Evolutionary conservation across 1,140 invertebrate genomes (phyloP).

Genomic region (Microvelia longipes): DNA sequence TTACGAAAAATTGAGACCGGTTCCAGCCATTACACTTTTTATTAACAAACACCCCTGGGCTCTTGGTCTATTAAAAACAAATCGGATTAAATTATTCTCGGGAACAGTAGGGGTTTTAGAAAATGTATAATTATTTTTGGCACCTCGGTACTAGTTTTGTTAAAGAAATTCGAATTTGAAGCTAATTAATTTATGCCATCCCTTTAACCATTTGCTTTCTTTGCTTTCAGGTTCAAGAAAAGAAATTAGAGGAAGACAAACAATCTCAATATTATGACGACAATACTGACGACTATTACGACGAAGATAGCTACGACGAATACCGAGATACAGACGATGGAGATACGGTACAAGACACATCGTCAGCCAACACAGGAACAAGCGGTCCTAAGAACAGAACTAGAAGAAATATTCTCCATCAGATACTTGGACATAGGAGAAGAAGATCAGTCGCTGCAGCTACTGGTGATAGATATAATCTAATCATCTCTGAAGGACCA

Average conservation of each 20-base stretch:
- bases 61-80: no score
- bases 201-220: no score
- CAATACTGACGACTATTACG: constrained; percentile 1
- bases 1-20: no score
- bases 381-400: neutral
- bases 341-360: neutral
- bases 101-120: no score
- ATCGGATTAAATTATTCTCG: no score
- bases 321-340: constrained; percentile 3
- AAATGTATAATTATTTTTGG: no score
- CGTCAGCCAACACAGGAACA: constrained; percentile 1
- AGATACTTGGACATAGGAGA: neutral
- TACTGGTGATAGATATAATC: neutral
- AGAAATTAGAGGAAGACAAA: neutral
- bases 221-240: neutral
- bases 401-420: neutral
- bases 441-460: neutral
- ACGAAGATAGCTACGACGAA: constrained; percentile 7
- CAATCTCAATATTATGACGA: neutral
- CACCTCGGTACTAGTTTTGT: no score
- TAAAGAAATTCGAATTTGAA: no score
- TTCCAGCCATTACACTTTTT: no score
- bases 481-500: neutral
- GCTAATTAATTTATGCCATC: no score
- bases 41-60: no score